Percentiles rank a stretch among this genome's conserved stretches.
Conservation (phyloP, 2,888 invertebrate species). For the Ectemnius continuus region DNA sequence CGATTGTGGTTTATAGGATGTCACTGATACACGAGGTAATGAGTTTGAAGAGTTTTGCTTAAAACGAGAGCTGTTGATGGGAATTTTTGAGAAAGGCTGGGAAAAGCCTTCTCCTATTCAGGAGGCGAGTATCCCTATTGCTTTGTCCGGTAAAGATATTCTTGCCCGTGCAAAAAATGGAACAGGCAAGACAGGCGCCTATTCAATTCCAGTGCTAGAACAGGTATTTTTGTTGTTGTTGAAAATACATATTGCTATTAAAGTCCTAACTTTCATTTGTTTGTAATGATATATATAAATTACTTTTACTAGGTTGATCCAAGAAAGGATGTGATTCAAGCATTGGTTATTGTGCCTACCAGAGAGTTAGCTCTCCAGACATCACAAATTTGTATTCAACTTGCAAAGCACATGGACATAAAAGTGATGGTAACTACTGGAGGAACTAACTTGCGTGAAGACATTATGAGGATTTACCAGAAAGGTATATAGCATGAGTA, state of each 20-base stretch:
- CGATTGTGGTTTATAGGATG: constrained; percentile 86
- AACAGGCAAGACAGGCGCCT: constrained; percentile 99
- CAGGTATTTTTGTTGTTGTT: constrained; percentile 80
- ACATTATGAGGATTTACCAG: constrained; percentile 99
- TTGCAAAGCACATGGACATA: constrained; percentile 97
- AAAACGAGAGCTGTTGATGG: constrained; percentile 98
- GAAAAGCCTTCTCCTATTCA: constrained; percentile 99
- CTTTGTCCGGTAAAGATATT: constrained; percentile 97
- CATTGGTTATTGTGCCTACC: constrained; percentile 98
- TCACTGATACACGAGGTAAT: constrained; percentile 98
- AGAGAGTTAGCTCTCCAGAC: constrained; percentile 99
- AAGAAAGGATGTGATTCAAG: constrained; percentile 96
- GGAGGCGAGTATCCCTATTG: constrained; percentile 99
- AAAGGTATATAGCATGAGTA: constrained; percentile 84
- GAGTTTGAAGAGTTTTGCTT: constrained; percentile 99
- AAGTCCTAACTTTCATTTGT: not conserved
- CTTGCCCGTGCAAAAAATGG: constrained; percentile 99
- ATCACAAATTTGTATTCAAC: constrained; percentile 99
- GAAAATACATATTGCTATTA: not conserved
- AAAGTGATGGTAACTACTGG: constrained; percentile 99
- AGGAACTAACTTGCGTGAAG: constrained; percentile 97
- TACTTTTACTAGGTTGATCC: constrained; percentile 82
- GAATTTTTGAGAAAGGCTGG: constrained; percentile 99
- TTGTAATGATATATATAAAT: not conserved
- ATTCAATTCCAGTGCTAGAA: constrained; percentile 98